Evolutionary conservation across 1,140 invertebrate species (phyloP), one percentile per base, ranked within the genome.

Genomic region (Maniola jurtina): DNA sequence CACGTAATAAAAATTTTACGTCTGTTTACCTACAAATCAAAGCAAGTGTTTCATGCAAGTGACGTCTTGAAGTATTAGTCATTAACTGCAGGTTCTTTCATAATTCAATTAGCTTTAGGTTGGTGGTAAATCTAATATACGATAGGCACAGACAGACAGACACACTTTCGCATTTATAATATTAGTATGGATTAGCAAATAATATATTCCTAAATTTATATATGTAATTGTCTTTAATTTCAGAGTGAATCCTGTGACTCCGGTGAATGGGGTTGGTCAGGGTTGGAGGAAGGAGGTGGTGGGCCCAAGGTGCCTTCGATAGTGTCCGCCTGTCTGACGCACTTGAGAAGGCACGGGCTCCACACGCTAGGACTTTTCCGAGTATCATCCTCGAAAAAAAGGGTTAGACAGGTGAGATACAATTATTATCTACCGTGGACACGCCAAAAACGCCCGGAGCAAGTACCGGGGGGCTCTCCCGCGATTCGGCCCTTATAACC

Each of bases 331-430:
- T 98, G 97, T 80, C 94, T 97, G 60, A 93, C 94, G 64, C 95
- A 98, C 86, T 92, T 98, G 36, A 94, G 97, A 79, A 89, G 91
- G 11, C 93, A 96, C 71, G 97, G 96, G 11, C 92, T 98, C 8
- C 93, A 95, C 66, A 97, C 96, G 13, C 92, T 97, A 9, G 97
- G 97, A 0, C 94, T 98, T 52, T 98, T 98, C 91, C 92, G 97
- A 67, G 96, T 98, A 33, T 96, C 96, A 55, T 95, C 95, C 47
- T 97, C 96, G 0, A 97, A 97, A 84, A 98, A 98, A 84, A 92
- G 97, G 86, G 95, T 97, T 38, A 93, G 97, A 91, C 96, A 98
- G 94, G 97, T 98, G 84, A 87, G 83, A 2, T 42, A 10, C 9
- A 42, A 42, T 40, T 16, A n/a, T n/a, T n/a, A n/a, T n/a, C n/a